A percentile compares a stretch with the other conserved stretches of the same genome.
These are phyloP conservation scores for Odocoileus virginianus DNA, from an alignment of 2,113 vertebrate genomes.

Conservation along the genomic window DNA sequence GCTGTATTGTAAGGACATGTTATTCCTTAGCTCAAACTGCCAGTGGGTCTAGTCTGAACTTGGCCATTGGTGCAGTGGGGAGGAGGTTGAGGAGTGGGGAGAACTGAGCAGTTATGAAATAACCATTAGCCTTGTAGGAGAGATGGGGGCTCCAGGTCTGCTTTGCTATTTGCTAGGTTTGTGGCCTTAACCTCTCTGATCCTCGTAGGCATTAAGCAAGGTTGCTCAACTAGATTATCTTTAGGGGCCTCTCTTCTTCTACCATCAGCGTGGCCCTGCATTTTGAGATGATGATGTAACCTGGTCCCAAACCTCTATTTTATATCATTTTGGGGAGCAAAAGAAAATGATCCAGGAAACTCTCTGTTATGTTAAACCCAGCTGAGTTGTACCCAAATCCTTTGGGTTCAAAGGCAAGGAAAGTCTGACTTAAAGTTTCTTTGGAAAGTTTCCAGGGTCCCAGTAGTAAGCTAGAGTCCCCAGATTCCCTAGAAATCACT, in stretches of 20 bases:
- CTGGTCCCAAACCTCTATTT: background rate
- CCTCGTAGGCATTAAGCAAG: background rate
- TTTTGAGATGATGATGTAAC: background rate
- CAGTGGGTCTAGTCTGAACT: background rate
- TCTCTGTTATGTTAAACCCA: background rate
- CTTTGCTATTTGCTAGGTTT: background rate
- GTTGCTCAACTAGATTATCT: background rate
- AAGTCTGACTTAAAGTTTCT: conserved; percentile 5
- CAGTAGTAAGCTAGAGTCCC: background rate
- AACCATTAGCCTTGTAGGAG: background rate
- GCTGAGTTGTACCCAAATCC: background rate
- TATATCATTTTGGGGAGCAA: background rate
- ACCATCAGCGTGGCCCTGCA: background rate
- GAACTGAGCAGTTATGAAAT: background rate
- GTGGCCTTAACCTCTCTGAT: background rate
- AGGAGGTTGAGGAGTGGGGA: background rate
- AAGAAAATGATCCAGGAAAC: background rate
- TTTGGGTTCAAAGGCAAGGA: conserved; percentile 5
- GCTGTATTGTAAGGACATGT: background rate
- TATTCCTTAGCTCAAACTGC: background rate
- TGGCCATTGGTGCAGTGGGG: background rate
- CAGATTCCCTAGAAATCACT: background rate
- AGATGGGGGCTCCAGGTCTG: background rate
- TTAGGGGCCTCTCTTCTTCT: background rate
- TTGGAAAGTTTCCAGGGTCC: background rate